Conservation (phyloP, 2,113 vertebrate genomes). For the Nannospalax galili region DNA sequence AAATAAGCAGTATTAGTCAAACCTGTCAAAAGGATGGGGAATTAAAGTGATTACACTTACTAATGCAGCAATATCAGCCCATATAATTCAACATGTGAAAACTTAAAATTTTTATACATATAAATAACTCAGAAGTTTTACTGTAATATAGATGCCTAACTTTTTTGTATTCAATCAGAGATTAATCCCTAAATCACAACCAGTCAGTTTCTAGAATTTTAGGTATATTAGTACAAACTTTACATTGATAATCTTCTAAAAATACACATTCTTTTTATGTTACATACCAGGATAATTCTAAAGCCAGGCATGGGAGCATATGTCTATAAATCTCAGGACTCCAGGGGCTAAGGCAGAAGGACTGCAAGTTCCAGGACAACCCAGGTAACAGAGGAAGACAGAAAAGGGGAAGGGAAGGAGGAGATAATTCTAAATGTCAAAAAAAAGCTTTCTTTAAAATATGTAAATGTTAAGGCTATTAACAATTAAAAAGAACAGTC, state of each 20-base stretch:
- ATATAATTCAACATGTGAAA: slow-evolving; percentile 23
- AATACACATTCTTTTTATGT: neutral
- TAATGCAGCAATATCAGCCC: slow-evolving; percentile 12
- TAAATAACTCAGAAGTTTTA: slow-evolving; percentile 23
- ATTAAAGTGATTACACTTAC: slow-evolving; percentile 14
- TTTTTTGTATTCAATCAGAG: neutral
- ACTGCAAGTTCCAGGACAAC: neutral
- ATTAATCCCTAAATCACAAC: slow-evolving; percentile 17
- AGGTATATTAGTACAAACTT: neutral
- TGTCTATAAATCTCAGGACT: neutral
- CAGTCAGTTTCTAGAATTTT: neutral
- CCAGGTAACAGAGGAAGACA: neutral
- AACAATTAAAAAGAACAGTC: slow-evolving; percentile 42
- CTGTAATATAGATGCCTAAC: neutral
- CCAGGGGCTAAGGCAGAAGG: neutral
- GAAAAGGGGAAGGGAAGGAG: neutral
- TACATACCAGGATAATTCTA: neutral
- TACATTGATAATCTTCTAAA: neutral
- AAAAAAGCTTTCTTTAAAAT: neutral
- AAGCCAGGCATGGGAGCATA: neutral
- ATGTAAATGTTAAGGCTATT: neutral
- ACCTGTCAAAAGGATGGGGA: neutral
- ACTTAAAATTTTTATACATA: slow-evolving; percentile 23
- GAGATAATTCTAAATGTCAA: slow-evolving; percentile 13
- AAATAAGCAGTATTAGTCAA: neutral